A percentile compares a stretch with the other conserved stretches of the same genome.
These are phyloP conservation scores for Eleutherodactylus coqui DNA, from an alignment of 2,797 vertebrate genomes.

Conservation along the genomic window DNA sequence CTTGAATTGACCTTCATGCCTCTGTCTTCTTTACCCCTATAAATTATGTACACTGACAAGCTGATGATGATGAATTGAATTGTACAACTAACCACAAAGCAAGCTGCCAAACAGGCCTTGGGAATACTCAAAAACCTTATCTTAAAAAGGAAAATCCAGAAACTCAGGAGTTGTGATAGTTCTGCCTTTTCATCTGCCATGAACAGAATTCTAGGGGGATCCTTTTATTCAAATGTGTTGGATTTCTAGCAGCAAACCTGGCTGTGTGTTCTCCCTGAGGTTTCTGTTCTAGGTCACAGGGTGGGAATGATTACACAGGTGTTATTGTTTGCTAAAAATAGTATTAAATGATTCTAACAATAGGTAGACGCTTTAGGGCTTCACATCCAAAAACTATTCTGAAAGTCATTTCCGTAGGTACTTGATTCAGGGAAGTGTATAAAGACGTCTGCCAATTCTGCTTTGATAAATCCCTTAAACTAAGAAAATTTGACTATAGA, in stretches of 20 bases:
- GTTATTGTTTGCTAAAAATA: conserved; percentile 6
- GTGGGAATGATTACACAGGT: background rate
- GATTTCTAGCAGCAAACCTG: background rate
- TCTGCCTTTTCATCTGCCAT: background rate
- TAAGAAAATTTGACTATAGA: too few species aligned
- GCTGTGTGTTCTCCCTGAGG: background rate
- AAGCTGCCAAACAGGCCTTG: background rate
- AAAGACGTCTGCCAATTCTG: too few species aligned
- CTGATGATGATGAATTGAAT: background rate
- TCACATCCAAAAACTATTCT: too few species aligned
- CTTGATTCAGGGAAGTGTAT: too few species aligned
- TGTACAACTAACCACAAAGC: conserved; percentile 18
- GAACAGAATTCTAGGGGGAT: background rate
- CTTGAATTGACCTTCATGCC: background rate
- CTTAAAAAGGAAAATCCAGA: conserved; percentile 7
- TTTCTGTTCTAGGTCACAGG: background rate
- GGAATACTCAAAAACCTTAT: conserved; percentile 10
- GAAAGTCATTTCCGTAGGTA: too few species aligned
- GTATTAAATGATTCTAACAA: background rate
- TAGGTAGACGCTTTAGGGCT: too few species aligned
- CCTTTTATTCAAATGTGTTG: background rate
- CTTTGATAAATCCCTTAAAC: too few species aligned
- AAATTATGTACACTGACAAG: conserved; percentile 1
- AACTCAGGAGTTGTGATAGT: background rate
- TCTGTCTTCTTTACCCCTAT: background rate